Evolutionary conservation across 2,888 invertebrate species (phyloP).

Genomic region (Drosophila leonis): DNA sequence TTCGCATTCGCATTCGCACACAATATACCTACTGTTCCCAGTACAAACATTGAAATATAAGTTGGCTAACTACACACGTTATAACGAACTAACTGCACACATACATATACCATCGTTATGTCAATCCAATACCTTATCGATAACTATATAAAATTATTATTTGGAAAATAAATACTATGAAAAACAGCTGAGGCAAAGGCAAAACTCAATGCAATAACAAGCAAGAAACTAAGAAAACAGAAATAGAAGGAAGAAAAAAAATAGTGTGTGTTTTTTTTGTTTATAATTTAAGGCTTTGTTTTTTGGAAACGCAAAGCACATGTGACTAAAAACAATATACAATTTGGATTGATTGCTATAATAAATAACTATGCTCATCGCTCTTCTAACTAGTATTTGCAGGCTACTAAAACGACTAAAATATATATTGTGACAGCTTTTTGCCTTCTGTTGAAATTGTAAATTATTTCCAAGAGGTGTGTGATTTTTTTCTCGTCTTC

Average conservation of each 20-base stretch:
- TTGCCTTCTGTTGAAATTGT: constrained; percentile 33
- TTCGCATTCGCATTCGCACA: constrained; percentile 26
- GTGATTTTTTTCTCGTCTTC: constrained; percentile 18
- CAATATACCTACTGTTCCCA: constrained; percentile 52
- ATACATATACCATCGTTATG: constrained; percentile 20
- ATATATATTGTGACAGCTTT: constrained; percentile 59
- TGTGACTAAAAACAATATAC: constrained; percentile 42
- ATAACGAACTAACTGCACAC: constrained; percentile 31
- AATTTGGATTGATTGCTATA: constrained; percentile 52
- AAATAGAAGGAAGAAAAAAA: constrained; percentile 9
- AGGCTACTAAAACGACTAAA: constrained; percentile 45
- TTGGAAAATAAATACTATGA: constrained; percentile 65
- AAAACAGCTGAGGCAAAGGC: constrained; percentile 53
- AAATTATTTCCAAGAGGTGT: constrained; percentile 26
- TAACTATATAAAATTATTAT: constrained; percentile 49
- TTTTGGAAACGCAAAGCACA: constrained; percentile 47
- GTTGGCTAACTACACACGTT: constrained; percentile 63
- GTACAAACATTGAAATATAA: constrained; percentile 64
- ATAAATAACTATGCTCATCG: constrained; percentile 67
- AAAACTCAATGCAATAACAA: constrained; percentile 58
- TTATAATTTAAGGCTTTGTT: constrained; percentile 43
- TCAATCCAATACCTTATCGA: constrained; percentile 48
- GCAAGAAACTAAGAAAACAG: constrained; percentile 31
- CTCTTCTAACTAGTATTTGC: constrained; percentile 53
- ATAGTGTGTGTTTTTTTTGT: background rate